Evolutionary conservation across 2,888 invertebrate species (phyloP).

Genomic region (Creontiades dilutus): DNA sequence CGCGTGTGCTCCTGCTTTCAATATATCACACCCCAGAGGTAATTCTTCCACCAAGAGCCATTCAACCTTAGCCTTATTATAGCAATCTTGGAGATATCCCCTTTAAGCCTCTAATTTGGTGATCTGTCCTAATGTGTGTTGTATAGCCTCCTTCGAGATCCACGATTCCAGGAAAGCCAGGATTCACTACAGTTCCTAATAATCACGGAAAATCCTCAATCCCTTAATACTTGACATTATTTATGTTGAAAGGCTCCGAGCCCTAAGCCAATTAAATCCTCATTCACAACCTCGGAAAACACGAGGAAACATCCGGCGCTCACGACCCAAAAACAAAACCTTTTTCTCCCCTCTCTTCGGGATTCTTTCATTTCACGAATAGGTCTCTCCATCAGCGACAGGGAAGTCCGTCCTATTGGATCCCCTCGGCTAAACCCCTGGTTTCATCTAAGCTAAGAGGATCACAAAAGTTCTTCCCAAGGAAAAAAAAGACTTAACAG

Average conservation of each 20-base stretch:
- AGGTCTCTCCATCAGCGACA: neutral
- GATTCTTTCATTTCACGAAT: constrained; percentile 5
- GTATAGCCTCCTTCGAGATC: no score
- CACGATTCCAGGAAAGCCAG: no score
- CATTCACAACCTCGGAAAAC: neutral
- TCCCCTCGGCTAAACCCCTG: neutral
- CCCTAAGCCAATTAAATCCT: neutral
- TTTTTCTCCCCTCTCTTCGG: neutral
- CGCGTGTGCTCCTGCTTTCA: no score
- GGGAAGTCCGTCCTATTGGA: neutral
- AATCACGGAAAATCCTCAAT: no score
- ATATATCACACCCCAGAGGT: no score
- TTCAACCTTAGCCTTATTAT: no score
- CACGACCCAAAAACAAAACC: neutral
- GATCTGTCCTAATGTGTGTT: no score
- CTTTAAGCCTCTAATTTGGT: no score
- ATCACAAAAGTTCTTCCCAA: constrained; percentile 55
- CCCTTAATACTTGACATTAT: no score
- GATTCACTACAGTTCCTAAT: no score
- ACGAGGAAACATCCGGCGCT: neutral
- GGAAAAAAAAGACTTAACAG: constrained; percentile 47
- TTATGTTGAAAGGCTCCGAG: neutral
- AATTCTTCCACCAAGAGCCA: no score
- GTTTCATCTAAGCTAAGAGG: constrained; percentile 67
- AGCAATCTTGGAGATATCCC: no score